Conservation (phyloP, 2,797 vertebrate species). For the Falco columbarius region DNA sequence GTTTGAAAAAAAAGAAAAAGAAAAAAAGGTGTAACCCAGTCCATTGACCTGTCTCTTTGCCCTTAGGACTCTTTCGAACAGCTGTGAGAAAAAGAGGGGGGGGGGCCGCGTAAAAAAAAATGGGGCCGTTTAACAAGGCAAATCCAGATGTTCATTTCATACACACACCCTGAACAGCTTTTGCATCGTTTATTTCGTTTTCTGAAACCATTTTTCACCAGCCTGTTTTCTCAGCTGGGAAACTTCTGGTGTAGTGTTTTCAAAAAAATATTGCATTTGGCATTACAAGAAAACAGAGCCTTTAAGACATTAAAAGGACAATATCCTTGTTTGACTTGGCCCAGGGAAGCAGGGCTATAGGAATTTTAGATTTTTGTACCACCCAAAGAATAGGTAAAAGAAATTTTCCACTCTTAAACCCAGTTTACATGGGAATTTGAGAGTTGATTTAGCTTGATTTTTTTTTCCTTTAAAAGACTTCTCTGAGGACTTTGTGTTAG, state of each 20-base stretch:
- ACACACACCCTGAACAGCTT: slow-evolving; percentile 83
- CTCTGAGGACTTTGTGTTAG: slow-evolving; percentile 13
- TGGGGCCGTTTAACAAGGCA: slow-evolving; percentile 77
- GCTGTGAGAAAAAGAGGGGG: slow-evolving; percentile 77
- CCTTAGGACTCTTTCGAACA: slow-evolving; percentile 81
- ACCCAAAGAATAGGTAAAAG: slow-evolving; percentile 79
- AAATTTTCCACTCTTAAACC: slow-evolving; percentile 77
- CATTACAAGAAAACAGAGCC: slow-evolving; percentile 83
- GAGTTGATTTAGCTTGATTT: slow-evolving; percentile 52
- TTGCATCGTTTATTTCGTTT: slow-evolving; percentile 86
- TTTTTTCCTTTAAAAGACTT: not conserved
- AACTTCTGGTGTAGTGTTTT: slow-evolving; percentile 86
- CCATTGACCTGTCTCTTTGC: slow-evolving; percentile 80
- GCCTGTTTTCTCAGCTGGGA: slow-evolving; percentile 88
- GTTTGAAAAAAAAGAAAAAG: slow-evolving; percentile 5
- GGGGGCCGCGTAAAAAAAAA: slow-evolving; percentile 17
- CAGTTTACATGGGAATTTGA: slow-evolving; percentile 72
- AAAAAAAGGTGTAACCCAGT: slow-evolving; percentile 69
- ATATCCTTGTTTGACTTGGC: slow-evolving; percentile 85
- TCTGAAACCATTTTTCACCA: slow-evolving; percentile 87
- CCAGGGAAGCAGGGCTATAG: slow-evolving; percentile 71
- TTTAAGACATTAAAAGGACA: slow-evolving; percentile 85
- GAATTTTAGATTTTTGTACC: slow-evolving; percentile 80
- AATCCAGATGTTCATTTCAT: slow-evolving; percentile 85
- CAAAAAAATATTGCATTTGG: slow-evolving; percentile 88